These are phyloP conservation scores for Idris sp. DNA, from an alignment of 1,140 invertebrate genomes.

Conservation along the genomic window DNA sequence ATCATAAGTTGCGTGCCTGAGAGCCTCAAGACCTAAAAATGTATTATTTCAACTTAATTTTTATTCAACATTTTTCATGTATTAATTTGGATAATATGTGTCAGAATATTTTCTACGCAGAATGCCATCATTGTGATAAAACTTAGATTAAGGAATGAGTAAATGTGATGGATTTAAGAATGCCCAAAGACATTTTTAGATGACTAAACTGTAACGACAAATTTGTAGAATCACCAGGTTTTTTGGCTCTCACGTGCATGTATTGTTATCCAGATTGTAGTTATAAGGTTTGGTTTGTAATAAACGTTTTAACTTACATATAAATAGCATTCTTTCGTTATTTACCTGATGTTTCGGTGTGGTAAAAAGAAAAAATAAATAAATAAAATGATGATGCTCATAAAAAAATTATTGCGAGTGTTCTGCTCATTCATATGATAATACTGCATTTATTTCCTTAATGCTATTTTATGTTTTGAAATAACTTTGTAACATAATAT, in stretches of 20 bases:
- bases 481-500: no score
- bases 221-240: slow-evolving; percentile 46
- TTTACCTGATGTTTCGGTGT: slow-evolving; percentile 28
- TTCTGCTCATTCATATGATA: no score
- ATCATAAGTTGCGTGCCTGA: no score
- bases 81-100: slow-evolving; percentile 15
- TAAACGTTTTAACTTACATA: slow-evolving; percentile 75
- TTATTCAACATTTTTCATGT: not conserved
- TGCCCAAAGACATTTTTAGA: slow-evolving; percentile 24
- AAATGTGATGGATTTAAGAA: slow-evolving; percentile 14
- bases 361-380: not conserved
- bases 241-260: slow-evolving; percentile 73
- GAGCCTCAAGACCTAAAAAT: no score
- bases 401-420: no score
- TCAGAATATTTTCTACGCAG: slow-evolving; percentile 51
- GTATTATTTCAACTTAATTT: no score
- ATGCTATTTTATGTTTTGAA: not conserved
- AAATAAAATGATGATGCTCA: slow-evolving; percentile 22
- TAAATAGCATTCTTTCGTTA: slow-evolving; percentile 23
- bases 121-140: slow-evolving; percentile 57
- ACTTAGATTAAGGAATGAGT: slow-evolving; percentile 55
- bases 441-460: no score
- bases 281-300: slow-evolving; percentile 76
- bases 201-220: no score
- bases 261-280: slow-evolving; percentile 71